Evolutionary conservation across 2,113 vertebrate genomes (phyloP).

Genomic region (Phaethon lepturus): DNA sequence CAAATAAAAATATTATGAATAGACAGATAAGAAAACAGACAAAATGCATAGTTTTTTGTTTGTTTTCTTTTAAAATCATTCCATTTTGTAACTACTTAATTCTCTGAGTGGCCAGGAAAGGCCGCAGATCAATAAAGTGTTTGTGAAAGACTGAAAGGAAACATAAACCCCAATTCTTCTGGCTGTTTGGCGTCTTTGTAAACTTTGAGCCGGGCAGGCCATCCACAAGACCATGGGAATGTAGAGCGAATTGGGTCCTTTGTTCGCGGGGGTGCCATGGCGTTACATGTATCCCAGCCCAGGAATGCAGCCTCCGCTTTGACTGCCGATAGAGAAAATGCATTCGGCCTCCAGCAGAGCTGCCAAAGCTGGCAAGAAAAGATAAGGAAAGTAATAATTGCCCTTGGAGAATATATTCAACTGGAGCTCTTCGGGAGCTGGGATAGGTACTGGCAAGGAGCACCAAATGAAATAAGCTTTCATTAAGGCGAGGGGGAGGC

Average conservation of each 20-base stretch:
- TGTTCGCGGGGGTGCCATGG: conserved; percentile 77
- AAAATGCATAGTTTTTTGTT: background rate
- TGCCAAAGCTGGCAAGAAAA: conserved; percentile 60
- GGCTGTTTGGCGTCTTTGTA: conserved; percentile 80
- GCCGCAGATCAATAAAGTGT: conserved; percentile 74
- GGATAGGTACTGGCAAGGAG: conserved; percentile 15
- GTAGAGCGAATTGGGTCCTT: conserved; percentile 71
- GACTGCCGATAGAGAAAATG: conserved; percentile 63
- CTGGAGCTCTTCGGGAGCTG: background rate
- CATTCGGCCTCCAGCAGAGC: conserved; percentile 65
- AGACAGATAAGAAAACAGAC: conserved; percentile 48
- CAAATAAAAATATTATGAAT: conserved; percentile 72
- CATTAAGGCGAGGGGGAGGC: background rate
- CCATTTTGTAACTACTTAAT: conserved; percentile 67
- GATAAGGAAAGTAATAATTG: conserved; percentile 62
- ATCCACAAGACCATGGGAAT: conserved; percentile 81
- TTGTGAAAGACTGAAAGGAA: conserved; percentile 79
- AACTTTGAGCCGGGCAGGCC: conserved; percentile 69
- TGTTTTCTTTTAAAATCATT: background rate
- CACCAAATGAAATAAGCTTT: background rate
- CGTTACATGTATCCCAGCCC: conserved; percentile 51
- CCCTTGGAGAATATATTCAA: conserved; percentile 34
- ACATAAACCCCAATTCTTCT: conserved; percentile 82
- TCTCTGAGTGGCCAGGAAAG: conserved; percentile 66
- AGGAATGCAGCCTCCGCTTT: conserved; percentile 73